Conservation (phyloP, 1,140 invertebrate species). For the Parasteatoda tepidariorum region DNA sequence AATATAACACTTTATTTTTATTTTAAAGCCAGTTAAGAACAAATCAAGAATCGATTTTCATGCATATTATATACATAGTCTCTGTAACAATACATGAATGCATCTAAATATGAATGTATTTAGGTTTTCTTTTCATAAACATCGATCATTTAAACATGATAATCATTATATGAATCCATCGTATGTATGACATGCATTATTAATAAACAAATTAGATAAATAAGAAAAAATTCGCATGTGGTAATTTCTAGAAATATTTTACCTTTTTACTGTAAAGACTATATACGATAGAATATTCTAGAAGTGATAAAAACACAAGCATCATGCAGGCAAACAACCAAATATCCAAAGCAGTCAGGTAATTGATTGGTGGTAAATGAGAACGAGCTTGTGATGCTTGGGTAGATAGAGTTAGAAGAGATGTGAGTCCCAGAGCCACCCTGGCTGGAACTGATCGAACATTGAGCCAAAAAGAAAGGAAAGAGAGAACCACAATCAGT, state of each 20-base stretch:
- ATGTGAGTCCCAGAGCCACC: slow-evolving; percentile 65
- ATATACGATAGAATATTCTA: slow-evolving; percentile 51
- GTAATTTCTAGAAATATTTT: too few relatives aligned
- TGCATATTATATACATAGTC: too few relatives aligned
- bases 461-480: slow-evolving; percentile 69
- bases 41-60: too few relatives aligned
- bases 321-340: slow-evolving; percentile 58
- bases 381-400: slow-evolving; percentile 33
- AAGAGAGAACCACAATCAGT: slow-evolving; percentile 62
- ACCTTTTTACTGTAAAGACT: slow-evolving; percentile 21
- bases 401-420: slow-evolving; percentile 47
- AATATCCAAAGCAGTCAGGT: slow-evolving; percentile 59
- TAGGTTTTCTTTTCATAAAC: too few relatives aligned
- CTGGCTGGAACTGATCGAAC: slow-evolving; percentile 68
- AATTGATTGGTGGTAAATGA: slow-evolving; percentile 51
- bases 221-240: too few relatives aligned
- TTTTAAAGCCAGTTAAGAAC: too few relatives aligned
- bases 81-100: too few relatives aligned
- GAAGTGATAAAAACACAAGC: slow-evolving; percentile 43
- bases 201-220: background rate
- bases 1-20: too few relatives aligned
- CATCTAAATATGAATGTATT: background rate
- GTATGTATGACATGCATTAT: background rate
- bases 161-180: background rate
- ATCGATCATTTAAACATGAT: background rate